Conservation (phyloP, 2,797 vertebrate species). For the Nannoperca australis region DNA sequence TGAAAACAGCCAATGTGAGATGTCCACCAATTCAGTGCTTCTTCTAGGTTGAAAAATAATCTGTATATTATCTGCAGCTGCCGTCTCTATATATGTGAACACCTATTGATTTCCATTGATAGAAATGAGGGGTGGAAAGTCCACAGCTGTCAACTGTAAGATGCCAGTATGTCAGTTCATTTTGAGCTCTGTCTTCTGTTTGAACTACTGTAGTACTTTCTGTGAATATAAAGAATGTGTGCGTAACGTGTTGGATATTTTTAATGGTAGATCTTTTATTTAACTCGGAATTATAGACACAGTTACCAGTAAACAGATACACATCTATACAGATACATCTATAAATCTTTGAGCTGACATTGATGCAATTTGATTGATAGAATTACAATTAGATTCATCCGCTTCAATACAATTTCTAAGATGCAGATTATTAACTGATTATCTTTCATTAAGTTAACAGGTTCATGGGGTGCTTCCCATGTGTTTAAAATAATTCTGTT, state of each 20-base stretch:
- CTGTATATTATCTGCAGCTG: not conserved
- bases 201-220: not conserved
- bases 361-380: slow-evolving; percentile 51
- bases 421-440: slow-evolving; percentile 74
- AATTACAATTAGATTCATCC: slow-evolving; percentile 58
- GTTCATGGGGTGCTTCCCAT: slow-evolving; percentile 24
- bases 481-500: slow-evolving; percentile 66
- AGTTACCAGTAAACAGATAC: slow-evolving; percentile 13
- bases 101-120: slow-evolving; percentile 1
- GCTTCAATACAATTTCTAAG: slow-evolving; percentile 49
- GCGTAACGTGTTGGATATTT: too few relatives aligned
- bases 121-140: not conserved
- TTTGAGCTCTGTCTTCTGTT: not conserved
- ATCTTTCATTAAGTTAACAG: slow-evolving; percentile 59
- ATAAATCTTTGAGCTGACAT: slow-evolving; percentile 29
- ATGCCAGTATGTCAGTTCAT: not conserved
- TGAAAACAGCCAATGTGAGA: not conserved
- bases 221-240: not conserved
- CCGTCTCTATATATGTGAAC: not conserved
- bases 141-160: not conserved
- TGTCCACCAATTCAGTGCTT: not conserved
- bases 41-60: not conserved
- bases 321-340: slow-evolving; percentile 15
- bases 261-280: not conserved
- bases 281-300: not conserved